These are phyloP conservation scores for Wasmannia auropunctata DNA, from an alignment of 1,140 invertebrate genomes.

Conservation along the genomic window DNA sequence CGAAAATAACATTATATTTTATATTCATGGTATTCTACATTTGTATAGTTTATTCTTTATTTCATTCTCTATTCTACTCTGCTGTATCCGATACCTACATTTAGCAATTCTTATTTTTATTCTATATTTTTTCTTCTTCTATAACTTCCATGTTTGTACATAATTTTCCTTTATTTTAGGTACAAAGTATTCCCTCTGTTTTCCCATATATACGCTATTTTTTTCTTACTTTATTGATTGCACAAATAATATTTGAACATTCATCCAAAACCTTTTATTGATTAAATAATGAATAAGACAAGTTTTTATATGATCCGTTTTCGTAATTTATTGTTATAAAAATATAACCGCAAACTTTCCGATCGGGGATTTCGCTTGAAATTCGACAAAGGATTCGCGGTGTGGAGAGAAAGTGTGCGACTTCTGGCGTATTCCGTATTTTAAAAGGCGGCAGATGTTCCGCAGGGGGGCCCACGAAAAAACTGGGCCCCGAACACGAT, in stretches of 20 bases:
- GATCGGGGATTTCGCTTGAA: background rate
- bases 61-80: background rate
- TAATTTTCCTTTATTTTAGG: too few relatives aligned
- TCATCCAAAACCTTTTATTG: too few relatives aligned
- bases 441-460: conserved; percentile 49
- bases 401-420: conserved; percentile 29
- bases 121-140: too few relatives aligned
- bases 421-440: conserved; percentile 24
- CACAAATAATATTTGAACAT: background rate
- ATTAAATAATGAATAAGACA: background rate
- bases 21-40: background rate
- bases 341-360: background rate
- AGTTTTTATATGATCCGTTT: background rate
- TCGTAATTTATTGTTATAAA: background rate
- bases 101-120: background rate
- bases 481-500: conserved; percentile 25
- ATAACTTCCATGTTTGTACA: too few relatives aligned
- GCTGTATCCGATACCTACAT: background rate
- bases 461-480: background rate
- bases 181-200: too few relatives aligned
- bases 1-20: background rate
- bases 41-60: background rate
- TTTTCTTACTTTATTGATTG: background rate
- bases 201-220: background rate
- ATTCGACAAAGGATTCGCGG: conserved; percentile 2